Conservation (phyloP, 2,113 vertebrate genomes). For the Ammodytes dubius region DNA sequence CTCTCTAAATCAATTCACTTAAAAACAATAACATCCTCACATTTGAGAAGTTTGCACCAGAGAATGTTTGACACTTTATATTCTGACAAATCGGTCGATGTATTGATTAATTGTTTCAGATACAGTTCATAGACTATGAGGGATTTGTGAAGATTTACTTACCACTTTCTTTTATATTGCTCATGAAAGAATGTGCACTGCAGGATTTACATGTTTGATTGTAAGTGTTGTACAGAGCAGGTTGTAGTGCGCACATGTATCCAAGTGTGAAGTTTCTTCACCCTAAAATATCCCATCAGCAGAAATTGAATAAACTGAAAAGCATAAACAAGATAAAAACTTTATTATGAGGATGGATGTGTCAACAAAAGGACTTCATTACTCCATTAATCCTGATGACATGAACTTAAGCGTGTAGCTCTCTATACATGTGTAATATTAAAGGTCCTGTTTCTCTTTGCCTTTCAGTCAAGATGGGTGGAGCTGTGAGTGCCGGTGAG, state of each 20-base stretch:
- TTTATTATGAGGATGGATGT: too few species aligned
- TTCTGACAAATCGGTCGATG: neutral
- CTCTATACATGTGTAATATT: neutral
- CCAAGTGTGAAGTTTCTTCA: neutral
- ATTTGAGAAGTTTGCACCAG: neutral
- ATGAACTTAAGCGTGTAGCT: too few species aligned
- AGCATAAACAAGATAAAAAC: neutral
- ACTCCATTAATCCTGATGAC: too few species aligned
- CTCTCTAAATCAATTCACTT: too few species aligned
- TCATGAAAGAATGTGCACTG: too few species aligned
- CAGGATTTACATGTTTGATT: neutral
- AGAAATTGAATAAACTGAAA: neutral
- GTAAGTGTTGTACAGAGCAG: neutral
- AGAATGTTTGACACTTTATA: neutral
- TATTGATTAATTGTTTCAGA: neutral
- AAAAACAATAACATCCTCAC: neutral
- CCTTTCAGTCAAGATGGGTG: slow-evolving; percentile 89
- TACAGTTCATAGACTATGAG: neutral
- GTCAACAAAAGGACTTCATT: too few species aligned
- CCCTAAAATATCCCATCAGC: neutral
- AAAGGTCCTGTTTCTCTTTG: slow-evolving; percentile 8
- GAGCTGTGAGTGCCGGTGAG: slow-evolving; percentile 96
- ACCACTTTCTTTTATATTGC: neutral
- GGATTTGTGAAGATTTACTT: neutral
- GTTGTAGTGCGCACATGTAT: too few species aligned